Evolutionary conservation across 1,140 invertebrate genomes (phyloP), one percentile per base, ranked within the genome.

Genomic region (Platyscapa corneri): DNA sequence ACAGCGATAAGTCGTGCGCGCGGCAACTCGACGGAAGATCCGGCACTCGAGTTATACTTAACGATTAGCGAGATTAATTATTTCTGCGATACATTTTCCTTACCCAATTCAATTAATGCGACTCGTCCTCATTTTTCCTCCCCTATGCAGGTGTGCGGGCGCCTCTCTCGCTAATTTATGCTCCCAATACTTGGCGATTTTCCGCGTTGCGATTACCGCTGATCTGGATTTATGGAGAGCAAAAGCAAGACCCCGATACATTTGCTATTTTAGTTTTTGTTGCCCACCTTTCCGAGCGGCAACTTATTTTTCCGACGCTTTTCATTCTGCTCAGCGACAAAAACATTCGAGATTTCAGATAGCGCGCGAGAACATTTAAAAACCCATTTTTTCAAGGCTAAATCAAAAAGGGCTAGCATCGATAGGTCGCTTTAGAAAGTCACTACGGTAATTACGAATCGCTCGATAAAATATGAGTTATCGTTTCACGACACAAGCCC

Each of bases 41-140:
- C 39, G 23, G 0, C 37, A 79, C 20, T 34, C 77, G 30, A 12
- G n/a, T 78, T 78, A 34, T 8, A 72, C n/a, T 83, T n/a, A 16
- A 6, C 49, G 49, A 75, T 77, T 65, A 83, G 74, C 60, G 20
- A 65, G 60, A 76, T 83, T 83, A 77, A 83, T 83, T 77, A 77
- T 82, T 74, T 70, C 42, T 49, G 0, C 0, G 32, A 16, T 72
- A 30, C n/a, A 23, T 67, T 82, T 82, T 72, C 65, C n/a, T 72
- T 39, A 67, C 16, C 46, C 27, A 56, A 46, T 14, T 8, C 42
- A 80, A 80, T 81, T 60, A 78, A 60, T 16, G 60, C 8, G n/a
- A 81, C 49, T 46, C 46, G 20, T 16, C 10, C 20, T 79, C 56
- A 0, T 79, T 37, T 37, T 60, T 60, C n/a, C 37, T 39, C 6